phyloP scores from a whole-genome alignment of 1,140 invertebrate genomes.

The Dolichoris vasculosae region DNA sequence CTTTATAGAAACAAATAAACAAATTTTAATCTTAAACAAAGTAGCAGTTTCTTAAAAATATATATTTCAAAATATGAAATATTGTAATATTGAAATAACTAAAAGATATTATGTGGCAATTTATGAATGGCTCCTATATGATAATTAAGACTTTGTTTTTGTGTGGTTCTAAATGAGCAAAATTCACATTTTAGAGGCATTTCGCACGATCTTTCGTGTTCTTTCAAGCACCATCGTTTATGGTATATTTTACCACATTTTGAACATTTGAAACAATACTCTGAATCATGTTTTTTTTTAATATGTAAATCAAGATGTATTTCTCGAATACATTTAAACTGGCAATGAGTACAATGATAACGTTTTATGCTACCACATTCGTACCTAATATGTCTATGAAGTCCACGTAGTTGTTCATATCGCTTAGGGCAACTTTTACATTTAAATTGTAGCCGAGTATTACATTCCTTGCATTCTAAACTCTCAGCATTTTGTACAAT shows the following conservation, averaged over 20 bases:
- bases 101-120: slow-evolving; percentile 49
- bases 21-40: slow-evolving; percentile 36
- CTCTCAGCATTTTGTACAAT: slow-evolving; percentile 51
- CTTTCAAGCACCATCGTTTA: slow-evolving; percentile 52
- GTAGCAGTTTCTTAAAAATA: slow-evolving; percentile 22
- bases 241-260: slow-evolving; percentile 51
- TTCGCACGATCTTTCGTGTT: slow-evolving; percentile 52
- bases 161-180: slow-evolving; percentile 50
- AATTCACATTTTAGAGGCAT: slow-evolving; percentile 51
- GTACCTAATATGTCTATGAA: slow-evolving; percentile 52
- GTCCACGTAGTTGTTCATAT: slow-evolving; percentile 49
- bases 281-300: slow-evolving; percentile 51
- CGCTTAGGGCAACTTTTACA: slow-evolving; percentile 49
- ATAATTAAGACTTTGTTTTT: slow-evolving; percentile 54
- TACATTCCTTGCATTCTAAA: slow-evolving; percentile 50
- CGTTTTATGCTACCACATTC: slow-evolving; percentile 53
- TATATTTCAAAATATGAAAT: slow-evolving; percentile 5
- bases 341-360: slow-evolving; percentile 51
- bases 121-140: slow-evolving; percentile 52
- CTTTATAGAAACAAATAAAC: slow-evolving; percentile 44
- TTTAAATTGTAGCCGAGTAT: slow-evolving; percentile 48
- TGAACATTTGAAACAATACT: slow-evolving; percentile 50
- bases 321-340: slow-evolving; percentile 50
- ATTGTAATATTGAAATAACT: slow-evolving; percentile 28
- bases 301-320: slow-evolving; percentile 53